Evolutionary conservation across 30 jellyfish, hydroid and myxozoan species (phyloP).

Genomic region (Turritopsis rubra): DNA sequence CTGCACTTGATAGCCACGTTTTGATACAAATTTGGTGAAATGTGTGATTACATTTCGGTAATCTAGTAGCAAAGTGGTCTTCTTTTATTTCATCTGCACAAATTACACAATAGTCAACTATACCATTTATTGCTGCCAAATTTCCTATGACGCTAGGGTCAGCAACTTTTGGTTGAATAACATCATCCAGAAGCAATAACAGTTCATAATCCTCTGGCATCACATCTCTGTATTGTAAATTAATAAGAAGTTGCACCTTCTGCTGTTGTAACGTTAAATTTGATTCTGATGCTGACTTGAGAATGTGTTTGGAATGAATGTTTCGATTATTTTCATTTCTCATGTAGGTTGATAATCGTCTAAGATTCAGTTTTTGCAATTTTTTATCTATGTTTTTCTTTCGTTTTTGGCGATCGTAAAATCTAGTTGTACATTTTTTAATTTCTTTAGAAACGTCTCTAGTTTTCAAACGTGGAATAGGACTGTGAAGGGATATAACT

Average conservation of each 20-base stretch:
- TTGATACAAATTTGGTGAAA: neutral
- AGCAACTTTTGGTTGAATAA: neutral
- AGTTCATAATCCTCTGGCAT: slow-evolving; percentile 12
- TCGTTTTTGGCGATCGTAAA: neutral
- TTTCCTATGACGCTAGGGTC: neutral
- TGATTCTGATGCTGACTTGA: neutral
- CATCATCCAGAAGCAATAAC: neutral
- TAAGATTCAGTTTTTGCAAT: neutral
- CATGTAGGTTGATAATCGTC: neutral
- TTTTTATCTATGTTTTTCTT: neutral
- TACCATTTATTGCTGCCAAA: slow-evolving; percentile 1
- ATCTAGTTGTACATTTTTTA: neutral
- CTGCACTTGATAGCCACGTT: slow-evolving; percentile 5
- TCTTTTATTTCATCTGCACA: neutral
- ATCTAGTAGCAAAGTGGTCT: neutral
- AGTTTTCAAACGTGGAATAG: neutral
- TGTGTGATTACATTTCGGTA: slow-evolving; percentile 1
- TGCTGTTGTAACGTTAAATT: neutral
- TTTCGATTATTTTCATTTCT: neutral
- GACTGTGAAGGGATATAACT: neutral
- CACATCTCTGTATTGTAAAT: slow-evolving; percentile 11
- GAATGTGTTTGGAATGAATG: neutral
- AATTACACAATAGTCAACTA: neutral
- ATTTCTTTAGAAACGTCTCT: neutral
- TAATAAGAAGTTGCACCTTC: neutral